These are phyloP conservation scores for Paracyprichromis sp. DNA, from an alignment of 2,113 vertebrate species.

Conservation along the genomic window DNA sequence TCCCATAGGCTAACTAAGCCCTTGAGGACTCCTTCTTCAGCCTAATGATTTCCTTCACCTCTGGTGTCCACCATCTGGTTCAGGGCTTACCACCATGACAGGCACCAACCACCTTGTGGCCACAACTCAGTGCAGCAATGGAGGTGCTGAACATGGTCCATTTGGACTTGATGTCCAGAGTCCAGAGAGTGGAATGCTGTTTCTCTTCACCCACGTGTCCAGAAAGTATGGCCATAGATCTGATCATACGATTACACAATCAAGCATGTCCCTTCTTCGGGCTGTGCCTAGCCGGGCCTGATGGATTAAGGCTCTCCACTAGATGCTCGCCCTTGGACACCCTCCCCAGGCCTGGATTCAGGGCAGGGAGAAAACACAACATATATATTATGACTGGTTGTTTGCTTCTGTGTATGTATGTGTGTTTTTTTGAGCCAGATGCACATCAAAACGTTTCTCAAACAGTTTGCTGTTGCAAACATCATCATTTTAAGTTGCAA, in stretches of 20 bases:
- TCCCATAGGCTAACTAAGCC: rapidly evolving
- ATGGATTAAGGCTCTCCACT: background rate
- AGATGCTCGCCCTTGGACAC: background rate
- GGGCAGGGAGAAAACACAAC: background rate
- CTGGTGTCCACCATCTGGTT: background rate
- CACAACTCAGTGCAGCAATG: background rate
- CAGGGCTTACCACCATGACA: background rate
- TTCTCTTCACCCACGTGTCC: background rate
- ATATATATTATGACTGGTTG: background rate
- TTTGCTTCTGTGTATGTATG: background rate
- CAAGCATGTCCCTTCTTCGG: background rate
- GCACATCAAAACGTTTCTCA: background rate
- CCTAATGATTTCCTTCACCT: background rate
- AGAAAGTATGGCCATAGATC: background rate
- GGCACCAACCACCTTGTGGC: background rate
- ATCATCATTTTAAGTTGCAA: background rate
- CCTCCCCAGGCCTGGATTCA: background rate
- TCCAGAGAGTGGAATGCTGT: background rate
- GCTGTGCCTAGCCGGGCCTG: rapidly evolving
- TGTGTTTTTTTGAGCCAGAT: background rate
- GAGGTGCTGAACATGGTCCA: background rate
- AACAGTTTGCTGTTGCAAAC: background rate
- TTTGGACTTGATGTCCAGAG: background rate
- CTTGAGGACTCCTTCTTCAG: background rate
- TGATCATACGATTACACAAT: background rate